Evolutionary conservation across 37 sponge, comb jelly and placozoan genomes (phyloP).

Genomic region (Agelas oroides): DNA sequence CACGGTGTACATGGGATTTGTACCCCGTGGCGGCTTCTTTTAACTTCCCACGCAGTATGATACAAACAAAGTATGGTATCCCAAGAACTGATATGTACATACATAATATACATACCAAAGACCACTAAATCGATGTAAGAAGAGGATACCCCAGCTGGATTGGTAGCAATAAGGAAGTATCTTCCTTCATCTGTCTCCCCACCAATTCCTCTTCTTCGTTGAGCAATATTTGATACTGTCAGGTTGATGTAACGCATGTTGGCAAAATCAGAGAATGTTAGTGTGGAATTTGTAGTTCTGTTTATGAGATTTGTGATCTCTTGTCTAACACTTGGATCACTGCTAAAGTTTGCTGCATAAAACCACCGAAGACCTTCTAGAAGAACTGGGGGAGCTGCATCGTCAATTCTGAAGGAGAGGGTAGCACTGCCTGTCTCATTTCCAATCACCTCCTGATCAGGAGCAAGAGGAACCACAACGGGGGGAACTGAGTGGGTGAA

Average conservation of each 20-base stretch:
- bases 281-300: conserved; percentile 30
- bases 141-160: conserved; percentile 55
- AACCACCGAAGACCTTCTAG: conserved; percentile 50
- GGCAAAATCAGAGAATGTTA: conserved; percentile 18
- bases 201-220: conserved; percentile 3
- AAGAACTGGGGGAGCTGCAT: conserved; percentile 57
- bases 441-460: conserved; percentile 10
- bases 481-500: conserved; percentile 74
- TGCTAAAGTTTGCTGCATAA: conserved; percentile 13
- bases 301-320: conserved; percentile 44
- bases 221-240: conserved; percentile 37
- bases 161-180: conserved; percentile 64
- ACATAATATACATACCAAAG: conserved; percentile 53
- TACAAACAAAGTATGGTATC: too few species aligned
- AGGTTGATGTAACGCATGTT: not conserved
- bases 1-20: too few species aligned
- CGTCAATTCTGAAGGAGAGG: conserved; percentile 39
- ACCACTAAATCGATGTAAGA: conserved; percentile 47
- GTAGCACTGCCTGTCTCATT: conserved; percentile 17
- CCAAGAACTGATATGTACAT: too few species aligned
- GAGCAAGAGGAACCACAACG: conserved; percentile 29
- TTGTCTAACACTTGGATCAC: not conserved
- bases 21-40: too few species aligned
- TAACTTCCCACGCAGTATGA: too few species aligned
- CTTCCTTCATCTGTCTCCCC: conserved; percentile 64